These are phyloP conservation scores for Pachyramphus minor DNA, from an alignment of 2,113 vertebrate genomes.

Conservation along the genomic window DNA sequence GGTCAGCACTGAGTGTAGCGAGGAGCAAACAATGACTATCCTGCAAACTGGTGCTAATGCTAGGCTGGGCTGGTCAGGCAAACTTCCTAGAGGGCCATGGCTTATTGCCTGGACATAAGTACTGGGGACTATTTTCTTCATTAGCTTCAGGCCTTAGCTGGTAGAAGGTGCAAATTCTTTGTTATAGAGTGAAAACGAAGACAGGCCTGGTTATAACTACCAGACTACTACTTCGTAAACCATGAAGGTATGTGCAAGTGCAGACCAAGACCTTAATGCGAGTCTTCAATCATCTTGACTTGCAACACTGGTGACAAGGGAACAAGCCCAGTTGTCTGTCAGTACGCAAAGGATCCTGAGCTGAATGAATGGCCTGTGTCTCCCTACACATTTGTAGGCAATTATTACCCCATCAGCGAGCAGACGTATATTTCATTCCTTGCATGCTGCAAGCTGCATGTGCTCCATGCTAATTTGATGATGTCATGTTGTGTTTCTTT, in stretches of 20 bases:
- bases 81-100: not conserved
- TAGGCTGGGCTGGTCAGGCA: not conserved
- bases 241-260: not conserved
- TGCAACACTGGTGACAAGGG: not conserved
- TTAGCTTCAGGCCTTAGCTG: not conserved
- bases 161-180: not conserved
- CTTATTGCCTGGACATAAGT: not conserved
- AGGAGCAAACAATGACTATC: not conserved
- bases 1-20: not conserved
- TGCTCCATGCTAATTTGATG: not conserved
- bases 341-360: not conserved
- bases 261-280: not conserved
- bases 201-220: not conserved
- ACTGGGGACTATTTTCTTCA: not conserved
- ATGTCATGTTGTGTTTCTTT: not conserved
- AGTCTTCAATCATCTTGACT: not conserved
- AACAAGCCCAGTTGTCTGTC: not conserved
- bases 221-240: not conserved
- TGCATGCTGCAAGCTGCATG: accelerated
- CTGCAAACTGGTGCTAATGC: not conserved
- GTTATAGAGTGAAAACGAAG: not conserved
- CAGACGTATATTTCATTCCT: accelerated
- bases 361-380: not conserved
- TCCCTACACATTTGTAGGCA: not conserved
- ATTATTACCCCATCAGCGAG: not conserved